Base-by-base conservation (phyloP, 2,888 invertebrate genomes). In the Hybos culiciformis region DNA sequence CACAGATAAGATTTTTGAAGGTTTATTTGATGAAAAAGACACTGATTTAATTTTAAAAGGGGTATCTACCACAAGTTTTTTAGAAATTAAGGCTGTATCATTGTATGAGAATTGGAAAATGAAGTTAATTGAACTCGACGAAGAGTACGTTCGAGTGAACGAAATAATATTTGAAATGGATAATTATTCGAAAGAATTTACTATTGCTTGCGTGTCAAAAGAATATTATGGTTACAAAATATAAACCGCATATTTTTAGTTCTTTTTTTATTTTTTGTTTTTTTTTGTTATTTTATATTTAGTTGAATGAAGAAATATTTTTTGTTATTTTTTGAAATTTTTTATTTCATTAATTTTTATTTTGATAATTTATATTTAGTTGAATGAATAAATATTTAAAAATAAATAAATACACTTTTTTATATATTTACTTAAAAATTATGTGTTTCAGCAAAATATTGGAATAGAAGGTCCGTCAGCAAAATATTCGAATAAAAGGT, bases 91-190 rank as follows among this genome's bases (percentile, higher is more conserved):
- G 12, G 29, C 26, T 12, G 39, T 39, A 15, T 39, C 39, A 12
- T 15, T 26, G 29, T 15, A 24, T 8, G 39, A 39, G 12, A 39
- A 39, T 14, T 39, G 26, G 39, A n/a, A 29, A 15, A 17, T 39
- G 6, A 26, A 15, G 8, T 15, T 39, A 15, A 29, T 39, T 15
- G 24, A 14, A n/a, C 29, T 39, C 7, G 39, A 26, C 18, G 24
- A 29, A 39, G 39, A 39, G 5, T 39, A 24, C 21, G 23, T 24
- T 26, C 14, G 15, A 19, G 17, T 39, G 11, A 26, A 39, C 12
- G 39, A 39, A 39, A 32, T 32, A 32, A 5, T 32, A 14, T 32
- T 32, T 32, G 32, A 32, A 32, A 32, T 32, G 32, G 32, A 32
- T 32, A 32, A 32, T 32, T 32, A 32, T 32, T 32, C 14, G 32